These are phyloP conservation scores for Murina feae DNA, from an alignment of 2,113 vertebrate species.

Conservation along the genomic window DNA sequence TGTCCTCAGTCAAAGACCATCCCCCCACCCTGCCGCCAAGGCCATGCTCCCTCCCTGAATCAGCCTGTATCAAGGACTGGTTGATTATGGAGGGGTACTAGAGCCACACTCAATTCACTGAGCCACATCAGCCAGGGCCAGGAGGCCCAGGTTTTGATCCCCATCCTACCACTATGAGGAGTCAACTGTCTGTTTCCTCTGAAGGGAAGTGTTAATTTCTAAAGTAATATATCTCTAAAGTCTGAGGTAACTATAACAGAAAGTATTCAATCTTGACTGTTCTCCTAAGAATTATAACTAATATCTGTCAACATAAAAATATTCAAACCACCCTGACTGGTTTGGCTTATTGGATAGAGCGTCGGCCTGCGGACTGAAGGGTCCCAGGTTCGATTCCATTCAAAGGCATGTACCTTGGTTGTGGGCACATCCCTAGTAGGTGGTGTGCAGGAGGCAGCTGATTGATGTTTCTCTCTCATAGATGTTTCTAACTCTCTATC, in stretches of 20 bases:
- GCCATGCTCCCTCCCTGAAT: not conserved
- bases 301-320: not conserved
- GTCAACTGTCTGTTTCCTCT: not conserved
- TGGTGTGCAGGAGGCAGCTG: no score
- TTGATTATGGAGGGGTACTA: not conserved
- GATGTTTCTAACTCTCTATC: no score
- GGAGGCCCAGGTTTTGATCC: not conserved
- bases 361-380: no score
- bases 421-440: no score
- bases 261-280: not conserved
- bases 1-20: not conserved
- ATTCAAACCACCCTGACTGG: no score
- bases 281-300: slow-evolving; percentile 14
- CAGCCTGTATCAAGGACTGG: not conserved
- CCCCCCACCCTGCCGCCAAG: no score
- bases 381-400: no score
- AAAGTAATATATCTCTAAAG: not conserved
- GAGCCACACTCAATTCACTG: not conserved
- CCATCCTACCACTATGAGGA: not conserved
- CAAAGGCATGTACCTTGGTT: no score
- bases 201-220: not conserved
- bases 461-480: no score
- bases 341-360: no score
- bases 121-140: no score
- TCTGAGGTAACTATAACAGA: not conserved